Base-by-base conservation (phyloP, 2,888 invertebrate genomes). In the Elegia similella region DNA sequence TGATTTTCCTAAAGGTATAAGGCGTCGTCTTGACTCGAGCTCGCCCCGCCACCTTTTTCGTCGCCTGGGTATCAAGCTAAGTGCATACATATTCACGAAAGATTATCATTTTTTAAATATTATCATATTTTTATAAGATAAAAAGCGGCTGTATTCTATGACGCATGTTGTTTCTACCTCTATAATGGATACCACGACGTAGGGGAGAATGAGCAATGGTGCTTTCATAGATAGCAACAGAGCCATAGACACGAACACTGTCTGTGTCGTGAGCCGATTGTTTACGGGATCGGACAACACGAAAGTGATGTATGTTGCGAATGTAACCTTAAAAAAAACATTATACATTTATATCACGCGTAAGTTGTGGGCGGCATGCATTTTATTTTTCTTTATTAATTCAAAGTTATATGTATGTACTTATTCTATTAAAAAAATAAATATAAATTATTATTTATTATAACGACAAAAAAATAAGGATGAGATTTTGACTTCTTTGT, bases 161-260 rank as follows among this genome's bases (percentile, higher is more conserved):
- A 48, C 10, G 13, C n/a, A 48, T 32, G 15, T 15, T 5, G n/a
- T 15, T 10, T 50, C 34, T 50, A 50, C 50, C 50, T 50, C 50
- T 34, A 50, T 38, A 6, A 50, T 17, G 17, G 34, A 34, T 34
- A 34, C 32, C 16, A 50, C 16, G 50, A 50, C 13, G 50, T 50
- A 8, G 16, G 50, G 50, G 16, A 50, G 50, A 1, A 50, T 50
- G 16, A 50, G 16, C 16, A 50, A 17, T 12, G 50, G 50, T 12
- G 34, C 15, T 34, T 50, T 50, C 50, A 50, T 50, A 17, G 50
- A 34, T 16, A 50, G 34, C 50, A 98, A 98, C 70, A 98, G 92
- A 42, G 97, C 93, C 75, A 98, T 92, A 65, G 97, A 95, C 57
- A 98, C 98, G 89, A 98, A 98, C 60, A 96, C 96, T 82, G 94